Evolutionary conservation across 1,140 invertebrate species (phyloP), one percentile per base, ranked within the genome.

Genomic region (Halyomorpha halys): DNA sequence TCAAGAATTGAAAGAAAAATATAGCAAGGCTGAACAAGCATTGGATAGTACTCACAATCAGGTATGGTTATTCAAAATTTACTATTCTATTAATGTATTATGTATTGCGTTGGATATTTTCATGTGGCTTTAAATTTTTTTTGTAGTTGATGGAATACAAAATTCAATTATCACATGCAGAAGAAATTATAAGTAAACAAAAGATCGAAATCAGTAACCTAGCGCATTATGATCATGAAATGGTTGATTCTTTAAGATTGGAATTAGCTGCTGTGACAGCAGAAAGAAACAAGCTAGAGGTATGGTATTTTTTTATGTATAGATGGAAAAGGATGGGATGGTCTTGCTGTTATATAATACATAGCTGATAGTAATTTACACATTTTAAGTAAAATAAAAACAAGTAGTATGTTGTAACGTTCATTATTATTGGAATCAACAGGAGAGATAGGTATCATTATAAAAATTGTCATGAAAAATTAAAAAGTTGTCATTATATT

Each of bases 1-100:
- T 67, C 74, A 76, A 67, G 69, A 73, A 47, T 69, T 85, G 14
- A 75, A 76, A 61, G 83, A 86, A 66, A 79, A 79, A 59, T 66
- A 85, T 15, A 74, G 77, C 3, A 75, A 75, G 0, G 78, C 78
- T 63, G 82, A 85, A 62, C 83, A 82, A 66, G 79, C 81, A 63
- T 75, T 84, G 66, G 69, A 71, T 18, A 74, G 76, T 14, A 63
- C 78, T 59, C 78, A 77, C 34, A 74, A 75, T 67, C 18, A 63
- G 44, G 65, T 67, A 18, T 59, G 18, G 3, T 19, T 49, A 49
- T 49, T 49, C 6, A 49, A 21, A 4, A n/a, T 19, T 19, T 5
- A 49, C 1, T 14, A 49, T 18, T 19, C 1, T 5, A 49, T 49
- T 8, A n/a, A 49, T 19, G 1, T 49, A 9, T 49, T 49, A 39